These are phyloP conservation scores for Zosterops pallidus DNA, from an alignment of 2,113 vertebrate genomes.

Conservation along the genomic window DNA sequence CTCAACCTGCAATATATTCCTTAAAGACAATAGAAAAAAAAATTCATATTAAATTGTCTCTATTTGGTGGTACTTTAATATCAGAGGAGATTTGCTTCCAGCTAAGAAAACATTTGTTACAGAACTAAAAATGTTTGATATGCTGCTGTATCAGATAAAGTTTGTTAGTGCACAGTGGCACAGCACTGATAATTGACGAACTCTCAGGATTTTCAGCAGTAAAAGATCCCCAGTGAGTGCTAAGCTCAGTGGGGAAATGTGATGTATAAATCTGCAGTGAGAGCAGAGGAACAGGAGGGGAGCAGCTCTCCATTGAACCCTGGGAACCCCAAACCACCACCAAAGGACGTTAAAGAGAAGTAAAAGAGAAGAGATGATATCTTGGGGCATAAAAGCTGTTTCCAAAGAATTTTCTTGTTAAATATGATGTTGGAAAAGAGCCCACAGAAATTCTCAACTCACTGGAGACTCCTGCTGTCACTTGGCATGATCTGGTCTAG, in stretches of 20 bases:
- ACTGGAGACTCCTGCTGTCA: not conserved
- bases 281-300: not conserved
- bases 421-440: not conserved
- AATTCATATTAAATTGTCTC: not conserved
- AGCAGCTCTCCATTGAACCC: not conserved
- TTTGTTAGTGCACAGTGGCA: not conserved
- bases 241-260: slow-evolving; percentile 3
- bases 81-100: slow-evolving; percentile 6
- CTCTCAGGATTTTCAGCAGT: not conserved
- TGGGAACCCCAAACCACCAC: not conserved
- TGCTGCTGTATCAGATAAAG: not conserved
- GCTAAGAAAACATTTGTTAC: slow-evolving; percentile 22
- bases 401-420: not conserved
- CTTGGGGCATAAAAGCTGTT: not conserved
- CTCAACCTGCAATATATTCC: not conserved
- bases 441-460: not conserved
- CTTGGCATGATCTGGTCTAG: not conserved
- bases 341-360: not conserved
- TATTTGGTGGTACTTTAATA: not conserved
- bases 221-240: not conserved
- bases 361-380: not conserved
- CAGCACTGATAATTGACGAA: not conserved
- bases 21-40: not conserved
- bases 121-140: slow-evolving; percentile 6
- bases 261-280: not conserved